phyloP scores from a whole-genome alignment of 1,140 invertebrate species.

The Cheumatopsyche charites region DNA sequence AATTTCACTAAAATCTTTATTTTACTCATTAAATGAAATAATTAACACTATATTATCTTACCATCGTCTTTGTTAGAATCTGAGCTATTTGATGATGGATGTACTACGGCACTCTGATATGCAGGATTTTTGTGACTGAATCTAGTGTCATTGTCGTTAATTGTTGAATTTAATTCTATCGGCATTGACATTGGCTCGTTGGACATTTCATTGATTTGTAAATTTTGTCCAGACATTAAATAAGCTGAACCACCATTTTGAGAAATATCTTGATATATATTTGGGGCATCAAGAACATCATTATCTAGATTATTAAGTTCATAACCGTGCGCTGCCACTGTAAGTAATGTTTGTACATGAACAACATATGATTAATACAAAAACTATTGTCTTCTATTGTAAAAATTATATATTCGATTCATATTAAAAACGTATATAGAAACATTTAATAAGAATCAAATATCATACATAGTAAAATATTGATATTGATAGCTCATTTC shows the following conservation, averaged over 20 bases:
- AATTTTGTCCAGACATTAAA: slow-evolving; percentile 46
- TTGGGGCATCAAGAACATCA: slow-evolving; percentile 65
- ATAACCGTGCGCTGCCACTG: slow-evolving; percentile 66
- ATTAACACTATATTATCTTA: slow-evolving; percentile 41
- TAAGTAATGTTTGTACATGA: slow-evolving; percentile 37
- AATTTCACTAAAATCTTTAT: slow-evolving; percentile 19
- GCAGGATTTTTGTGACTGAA: slow-evolving; percentile 76
- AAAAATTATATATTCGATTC: background rate
- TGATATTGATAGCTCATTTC: no score
- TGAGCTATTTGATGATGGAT: slow-evolving; percentile 61
- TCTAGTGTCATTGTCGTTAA: slow-evolving; percentile 55
- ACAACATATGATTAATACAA: slow-evolving; percentile 2
- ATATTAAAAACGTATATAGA: background rate
- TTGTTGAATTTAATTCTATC: slow-evolving; percentile 52
- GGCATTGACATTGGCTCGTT: slow-evolving; percentile 61
- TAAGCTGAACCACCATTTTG: slow-evolving; percentile 44
- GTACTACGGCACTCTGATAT: slow-evolving; percentile 72
- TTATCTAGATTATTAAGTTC: slow-evolving; percentile 68
- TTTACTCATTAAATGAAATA: background rate
- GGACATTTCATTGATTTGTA: slow-evolving; percentile 49
- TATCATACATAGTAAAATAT: no score
- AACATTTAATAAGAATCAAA: no score
- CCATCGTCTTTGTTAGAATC: slow-evolving; percentile 58
- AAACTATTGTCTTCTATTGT: background rate
- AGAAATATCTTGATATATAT: slow-evolving; percentile 59